A percentile compares a stretch with the other conserved stretches of the same genome.
Conservation (phyloP, 2,113 vertebrate species). For the Geococcyx californianus region DNA sequence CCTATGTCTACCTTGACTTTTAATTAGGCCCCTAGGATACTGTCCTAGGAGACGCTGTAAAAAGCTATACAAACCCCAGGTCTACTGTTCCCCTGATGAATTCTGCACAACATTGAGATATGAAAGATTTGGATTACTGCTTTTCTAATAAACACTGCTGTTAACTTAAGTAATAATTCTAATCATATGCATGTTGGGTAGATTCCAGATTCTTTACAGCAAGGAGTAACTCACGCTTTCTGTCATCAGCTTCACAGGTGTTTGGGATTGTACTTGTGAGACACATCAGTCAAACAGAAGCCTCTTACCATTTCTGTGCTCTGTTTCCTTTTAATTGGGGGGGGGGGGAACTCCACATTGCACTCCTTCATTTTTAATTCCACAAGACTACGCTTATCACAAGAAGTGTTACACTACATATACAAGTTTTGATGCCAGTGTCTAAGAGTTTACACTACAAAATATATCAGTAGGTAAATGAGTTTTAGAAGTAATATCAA, state of each 20-base stretch:
- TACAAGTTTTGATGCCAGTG: background rate
- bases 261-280: background rate
- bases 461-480: background rate
- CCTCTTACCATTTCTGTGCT: background rate
- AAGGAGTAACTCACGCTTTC: background rate
- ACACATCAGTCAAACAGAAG: background rate
- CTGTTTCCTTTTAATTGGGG: background rate
- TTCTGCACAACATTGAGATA: background rate
- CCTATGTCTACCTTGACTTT: background rate
- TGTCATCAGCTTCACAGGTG: background rate
- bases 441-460: background rate
- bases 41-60: background rate
- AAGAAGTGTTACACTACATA: background rate
- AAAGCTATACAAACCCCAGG: background rate
- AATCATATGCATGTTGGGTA: background rate
- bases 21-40: background rate
- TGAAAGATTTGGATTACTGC: background rate
- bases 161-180: background rate
- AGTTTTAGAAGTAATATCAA: background rate
- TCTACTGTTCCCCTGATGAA: background rate
- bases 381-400: background rate
- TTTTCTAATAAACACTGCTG: background rate
- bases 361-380: background rate
- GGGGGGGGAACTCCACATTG: background rate
- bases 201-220: background rate